A percentile compares a stretch with the other conserved stretches of the same genome.
Evolutionary conservation across 2,113 vertebrate species (phyloP).

Genomic region (Nothocercus nigrocapillus): DNA sequence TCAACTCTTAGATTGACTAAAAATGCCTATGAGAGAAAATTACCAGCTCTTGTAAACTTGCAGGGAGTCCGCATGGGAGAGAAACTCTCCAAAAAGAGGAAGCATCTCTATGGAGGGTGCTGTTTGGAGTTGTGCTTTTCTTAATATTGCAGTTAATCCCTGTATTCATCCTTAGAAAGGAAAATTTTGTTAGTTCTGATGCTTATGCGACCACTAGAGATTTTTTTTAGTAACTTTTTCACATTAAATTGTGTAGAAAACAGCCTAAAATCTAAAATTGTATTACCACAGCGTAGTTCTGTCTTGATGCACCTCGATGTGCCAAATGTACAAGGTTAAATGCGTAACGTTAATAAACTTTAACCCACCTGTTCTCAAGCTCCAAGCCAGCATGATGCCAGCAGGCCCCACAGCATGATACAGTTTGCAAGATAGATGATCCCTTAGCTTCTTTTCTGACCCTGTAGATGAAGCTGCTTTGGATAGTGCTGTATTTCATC

Average conservation of each 20-base stretch:
- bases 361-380: neutral
- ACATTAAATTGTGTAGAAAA: neutral
- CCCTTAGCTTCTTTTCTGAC: neutral
- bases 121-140: neutral
- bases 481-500: neutral
- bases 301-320: neutral
- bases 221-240: neutral
- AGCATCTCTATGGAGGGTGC: neutral
- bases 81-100: neutral
- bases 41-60: fast-evolving
- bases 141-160: neutral
- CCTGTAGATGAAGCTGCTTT: neutral
- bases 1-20: conserved; percentile 27
- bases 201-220: fast-evolving
- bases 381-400: neutral
- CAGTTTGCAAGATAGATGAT: neutral
- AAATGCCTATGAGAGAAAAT: neutral
- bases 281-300: neutral
- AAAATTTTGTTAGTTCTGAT: neutral
- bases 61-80: neutral
- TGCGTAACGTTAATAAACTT: neutral
- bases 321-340: neutral
- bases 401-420: neutral
- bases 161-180: neutral
- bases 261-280: neutral